Evolutionary conservation across 2,888 invertebrate species (phyloP), one percentile per base, ranked within the genome.

Genomic region (Pherbina coryleti): DNA sequence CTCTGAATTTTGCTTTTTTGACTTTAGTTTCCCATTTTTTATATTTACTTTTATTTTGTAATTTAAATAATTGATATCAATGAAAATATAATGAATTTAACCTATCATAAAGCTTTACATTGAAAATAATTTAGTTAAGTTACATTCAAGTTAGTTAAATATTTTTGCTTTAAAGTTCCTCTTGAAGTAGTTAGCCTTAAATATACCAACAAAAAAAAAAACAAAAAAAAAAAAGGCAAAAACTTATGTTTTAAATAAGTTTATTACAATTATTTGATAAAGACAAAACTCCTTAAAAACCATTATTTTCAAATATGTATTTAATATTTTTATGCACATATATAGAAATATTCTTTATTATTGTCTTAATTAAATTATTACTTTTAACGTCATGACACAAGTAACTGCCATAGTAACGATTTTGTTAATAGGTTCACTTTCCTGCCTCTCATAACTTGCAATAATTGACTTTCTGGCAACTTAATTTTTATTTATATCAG

Each of bases 111-210:
- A 62, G 11, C 19, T 22, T 22, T 22, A 2, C n/a, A 55, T 8
- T 19, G 55, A 55, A 55, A 14, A 44, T 11, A 44, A 44, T 44
- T 44, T 44, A 44, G 44, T 44, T 44, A 11, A 37, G 37, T 44
- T 3, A 11, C 7, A 44, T 11, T 44, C 11, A 11, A 44, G 14
- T 44, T 44, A 11, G 11, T 44, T 44, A 44, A 44, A 55, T 55
- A 19, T n/a, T 55, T 66, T 53, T 70, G 31, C n/a, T 70, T 53
- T 49, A 66, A 66, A 70, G 70, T 70, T 70, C 70, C 70, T 70
- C n/a, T 53, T 70, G 22, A 31, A 31, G 51, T 70, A 70, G 51
- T 53, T 70, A 51, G 51, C 14, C 19, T 22, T 66, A 19, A 66
- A 34, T 37, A 34, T 19, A 34, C 8, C 53, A n/a, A 19, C 53